These are phyloP conservation scores for Dicrostonyx torquatus DNA, from an alignment of 2,797 vertebrate genomes.

Conservation along the genomic window DNA sequence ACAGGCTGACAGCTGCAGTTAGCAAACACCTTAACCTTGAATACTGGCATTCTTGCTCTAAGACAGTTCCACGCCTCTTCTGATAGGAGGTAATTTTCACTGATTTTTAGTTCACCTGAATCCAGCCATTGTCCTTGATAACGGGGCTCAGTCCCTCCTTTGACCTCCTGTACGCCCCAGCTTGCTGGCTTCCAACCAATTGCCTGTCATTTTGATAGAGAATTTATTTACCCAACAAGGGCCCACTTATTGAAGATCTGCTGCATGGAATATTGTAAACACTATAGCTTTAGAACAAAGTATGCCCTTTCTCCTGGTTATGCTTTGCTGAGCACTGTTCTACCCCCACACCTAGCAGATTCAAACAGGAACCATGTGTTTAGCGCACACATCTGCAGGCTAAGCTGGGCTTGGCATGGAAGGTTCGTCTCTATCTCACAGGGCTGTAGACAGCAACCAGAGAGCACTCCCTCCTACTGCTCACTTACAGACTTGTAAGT, in stretches of 20 bases:
- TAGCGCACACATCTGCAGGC: background rate
- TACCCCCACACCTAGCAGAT: background rate
- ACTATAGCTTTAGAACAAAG: background rate
- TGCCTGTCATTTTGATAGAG: background rate
- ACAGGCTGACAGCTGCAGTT: background rate
- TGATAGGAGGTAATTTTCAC: background rate
- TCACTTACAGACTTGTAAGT: background rate
- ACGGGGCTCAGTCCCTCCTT: background rate
- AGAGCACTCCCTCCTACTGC: background rate
- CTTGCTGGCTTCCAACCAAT: background rate
- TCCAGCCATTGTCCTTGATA: background rate
- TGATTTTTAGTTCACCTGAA: background rate
- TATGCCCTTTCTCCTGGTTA: background rate
- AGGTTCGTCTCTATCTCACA: background rate
- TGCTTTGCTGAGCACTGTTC: background rate
- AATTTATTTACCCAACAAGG: background rate
- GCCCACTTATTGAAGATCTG: background rate
- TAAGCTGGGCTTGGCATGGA: background rate
- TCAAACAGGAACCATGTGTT: background rate
- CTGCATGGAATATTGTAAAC: background rate
- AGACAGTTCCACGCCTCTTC: background rate
- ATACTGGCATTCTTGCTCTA: background rate
- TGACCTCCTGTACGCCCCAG: background rate
- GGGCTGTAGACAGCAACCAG: background rate
- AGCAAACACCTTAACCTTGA: background rate